Evolutionary conservation across 2,797 vertebrate genomes (phyloP), one percentile per base, ranked within the genome.

Genomic region (Hoplostethus atlanticus): DNA sequence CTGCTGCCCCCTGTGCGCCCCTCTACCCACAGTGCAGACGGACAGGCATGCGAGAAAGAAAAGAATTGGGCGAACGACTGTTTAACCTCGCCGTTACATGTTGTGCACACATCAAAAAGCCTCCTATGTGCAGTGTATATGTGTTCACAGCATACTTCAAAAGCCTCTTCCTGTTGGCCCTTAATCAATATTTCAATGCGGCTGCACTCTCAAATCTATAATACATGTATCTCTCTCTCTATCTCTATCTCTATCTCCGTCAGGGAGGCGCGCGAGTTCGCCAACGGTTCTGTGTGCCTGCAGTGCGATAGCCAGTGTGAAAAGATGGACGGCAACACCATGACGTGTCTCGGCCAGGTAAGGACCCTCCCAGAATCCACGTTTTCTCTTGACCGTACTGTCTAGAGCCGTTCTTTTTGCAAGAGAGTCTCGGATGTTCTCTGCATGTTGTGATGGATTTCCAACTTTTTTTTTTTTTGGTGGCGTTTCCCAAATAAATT

Each of bases 231-330:
- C 74, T 73, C 54, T 73, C 54, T 91, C 51, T 86, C 17, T 53
- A 88, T 71, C 88, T 44, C 13, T 71, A 47, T 57, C 51, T 81
- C 36, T 74, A 71, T 6, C 89, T 92, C 90, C 73, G 83, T 48
- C 91, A 99, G 98, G 86, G 97, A 98, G 51, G 91, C 93, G 64
- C 96, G 97, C 0, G 98, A 99, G 72, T 99, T 97, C 83, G 93
- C 95, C 40, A 99, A 99, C 0, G 96, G 96, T 11, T 97, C 97
- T 0, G 80, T 96, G 40, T 99, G 98, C 12, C 87, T 98, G 77
- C 96, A 97, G 76, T 99, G 98, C 66, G 97, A 99, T 75, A 90
- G 93, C n/a, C 98, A 99, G 85, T 99, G 98, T 80, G 96, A 98
- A 76, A 97, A 94, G 91, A 96, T 96, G 92, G 96, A 97, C 52